Conservation (phyloP, 2,113 vertebrate species). For the Nicator chloris region DNA sequence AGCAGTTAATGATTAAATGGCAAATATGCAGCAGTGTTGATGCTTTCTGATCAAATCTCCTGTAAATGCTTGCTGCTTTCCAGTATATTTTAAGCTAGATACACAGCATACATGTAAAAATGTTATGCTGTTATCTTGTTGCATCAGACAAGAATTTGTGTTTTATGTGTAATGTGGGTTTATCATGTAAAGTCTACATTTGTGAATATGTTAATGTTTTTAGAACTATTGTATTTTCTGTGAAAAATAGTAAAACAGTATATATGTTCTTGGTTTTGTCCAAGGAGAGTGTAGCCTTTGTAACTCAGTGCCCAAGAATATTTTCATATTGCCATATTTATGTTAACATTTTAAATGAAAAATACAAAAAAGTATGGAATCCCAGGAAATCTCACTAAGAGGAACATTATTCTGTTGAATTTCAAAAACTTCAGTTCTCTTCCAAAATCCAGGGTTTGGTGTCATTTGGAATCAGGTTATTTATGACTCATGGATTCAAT, state of each 20-base stretch:
- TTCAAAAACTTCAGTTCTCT: neutral
- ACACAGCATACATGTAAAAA: neutral
- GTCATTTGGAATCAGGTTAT: neutral
- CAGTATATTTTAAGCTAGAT: neutral
- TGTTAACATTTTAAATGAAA: neutral
- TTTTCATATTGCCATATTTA: neutral
- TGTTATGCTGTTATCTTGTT: neutral
- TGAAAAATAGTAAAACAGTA: neutral
- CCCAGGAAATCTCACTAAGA: neutral
- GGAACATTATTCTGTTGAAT: neutral
- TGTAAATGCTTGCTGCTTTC: neutral
- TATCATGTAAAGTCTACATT: neutral
- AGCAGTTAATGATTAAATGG: slow-evolving; percentile 12
- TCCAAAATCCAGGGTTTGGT: neutral
- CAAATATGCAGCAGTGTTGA: neutral
- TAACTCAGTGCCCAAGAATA: neutral
- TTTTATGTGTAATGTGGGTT: neutral
- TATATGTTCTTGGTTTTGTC: neutral
- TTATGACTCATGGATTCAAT: neutral
- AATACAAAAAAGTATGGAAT: neutral
- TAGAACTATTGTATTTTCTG: neutral
- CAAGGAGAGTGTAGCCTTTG: neutral
- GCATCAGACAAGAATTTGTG: neutral
- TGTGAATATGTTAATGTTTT: neutral
- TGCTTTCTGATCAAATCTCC: neutral